Base-by-base conservation (phyloP, 2,797 vertebrate genomes). In the Bradypodion ventrale region DNA sequence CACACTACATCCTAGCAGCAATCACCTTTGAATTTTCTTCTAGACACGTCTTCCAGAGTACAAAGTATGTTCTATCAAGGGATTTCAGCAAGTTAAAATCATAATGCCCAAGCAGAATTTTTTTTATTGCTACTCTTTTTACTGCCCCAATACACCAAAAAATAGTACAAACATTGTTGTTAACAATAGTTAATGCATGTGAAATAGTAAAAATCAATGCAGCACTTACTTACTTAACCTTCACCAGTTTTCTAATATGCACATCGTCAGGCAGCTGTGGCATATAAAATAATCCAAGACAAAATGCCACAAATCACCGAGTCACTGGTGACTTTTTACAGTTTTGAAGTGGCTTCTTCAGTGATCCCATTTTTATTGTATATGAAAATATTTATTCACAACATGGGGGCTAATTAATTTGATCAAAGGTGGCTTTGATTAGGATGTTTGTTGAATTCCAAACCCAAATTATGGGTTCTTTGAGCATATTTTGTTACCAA, bases 21-120 rank as follows among this genome's bases (percentile, higher is more conserved):
- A 35, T 44, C 72, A 75, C 27, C 56, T 66, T 23, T 75, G 25
- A 85, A 69, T 85, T 23, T 80, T 75, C 8, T n/a, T 49, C 73
- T 40, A 44, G 49, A 37, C 13, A 44, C 49, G 59, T 80, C 32
- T 68, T 85, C 13, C 4, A 68, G 19, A 85, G 60, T 65, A 85
- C 42, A 74, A 66, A 59, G 5, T 1, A 83, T 23, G 42, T 52
- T 68, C 15, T 40, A 15, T 70, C 68, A 75, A 75, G 46, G 60
- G 37, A 59, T 56, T 35, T 80, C 6, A 79, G 40, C 29, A 80
- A 15, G 42, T 32, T 80, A 80, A 75, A 40, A 6, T 80, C 75
- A 23, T 66, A 80, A 32, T 75, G 35, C 40, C 37, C 29, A 75
- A 73, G 19, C 2, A 25, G 23, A 82, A 63, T 7, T 9, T 73